phyloP scores from a whole-genome alignment of 2,113 vertebrate genomes.

The Globicephala melas region DNA sequence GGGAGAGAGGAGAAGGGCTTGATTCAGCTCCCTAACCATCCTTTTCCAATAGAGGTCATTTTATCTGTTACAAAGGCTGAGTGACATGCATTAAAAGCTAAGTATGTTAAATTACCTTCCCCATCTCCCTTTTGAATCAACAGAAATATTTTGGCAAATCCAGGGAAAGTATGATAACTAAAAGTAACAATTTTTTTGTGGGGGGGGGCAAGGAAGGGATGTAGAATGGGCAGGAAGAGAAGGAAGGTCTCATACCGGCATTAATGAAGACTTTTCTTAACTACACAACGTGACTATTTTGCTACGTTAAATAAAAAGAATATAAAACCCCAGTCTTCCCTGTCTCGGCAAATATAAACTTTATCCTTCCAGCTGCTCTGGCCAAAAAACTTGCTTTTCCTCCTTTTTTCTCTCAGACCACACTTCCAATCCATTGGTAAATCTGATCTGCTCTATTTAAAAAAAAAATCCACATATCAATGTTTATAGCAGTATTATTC shows the following conservation, averaged over 20 bases:
- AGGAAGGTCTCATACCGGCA: not conserved
- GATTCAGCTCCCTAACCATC: not conserved
- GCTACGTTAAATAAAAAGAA: not conserved
- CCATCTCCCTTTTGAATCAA: not conserved
- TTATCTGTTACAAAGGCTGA: constrained; percentile 22
- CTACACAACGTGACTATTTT: not conserved
- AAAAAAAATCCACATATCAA: not conserved
- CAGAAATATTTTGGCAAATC: not conserved
- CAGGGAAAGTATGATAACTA: not conserved
- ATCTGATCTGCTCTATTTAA: not conserved
- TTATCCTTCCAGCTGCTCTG: not conserved
- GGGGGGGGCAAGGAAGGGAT: not conserved
- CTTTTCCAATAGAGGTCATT: not conserved
- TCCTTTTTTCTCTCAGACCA: not conserved
- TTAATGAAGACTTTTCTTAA: not conserved
- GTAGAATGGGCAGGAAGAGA: not conserved
- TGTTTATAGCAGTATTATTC: not conserved
- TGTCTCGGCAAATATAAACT: not conserved
- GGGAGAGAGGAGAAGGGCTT: not conserved
- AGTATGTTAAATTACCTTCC: not conserved
- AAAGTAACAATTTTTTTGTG: not conserved
- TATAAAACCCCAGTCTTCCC: not conserved
- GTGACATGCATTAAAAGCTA: not conserved
- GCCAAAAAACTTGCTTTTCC: not conserved
- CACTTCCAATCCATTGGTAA: not conserved